Evolutionary conservation across 2,113 vertebrate genomes (phyloP).

Genomic region (Chitala chitala): DNA sequence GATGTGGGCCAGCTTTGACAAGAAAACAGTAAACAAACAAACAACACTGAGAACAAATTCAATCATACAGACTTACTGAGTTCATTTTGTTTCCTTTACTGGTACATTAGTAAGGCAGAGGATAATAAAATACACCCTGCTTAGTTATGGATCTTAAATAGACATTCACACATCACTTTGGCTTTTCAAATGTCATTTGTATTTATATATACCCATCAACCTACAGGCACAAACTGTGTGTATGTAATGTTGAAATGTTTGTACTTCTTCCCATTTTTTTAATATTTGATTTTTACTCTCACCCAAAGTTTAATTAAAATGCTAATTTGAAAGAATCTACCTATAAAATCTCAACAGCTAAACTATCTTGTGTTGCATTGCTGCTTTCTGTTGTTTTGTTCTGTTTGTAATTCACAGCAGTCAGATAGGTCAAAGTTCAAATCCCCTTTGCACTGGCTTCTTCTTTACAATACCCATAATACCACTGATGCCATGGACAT

Average conservation of each 20-base stretch:
- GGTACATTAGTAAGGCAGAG: not conserved
- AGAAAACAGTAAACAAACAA: too few species aligned
- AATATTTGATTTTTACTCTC: slow-evolving; percentile 1
- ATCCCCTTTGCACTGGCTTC: too few species aligned
- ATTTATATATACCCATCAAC: too few species aligned
- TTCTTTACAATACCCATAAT: too few species aligned
- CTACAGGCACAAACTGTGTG: too few species aligned
- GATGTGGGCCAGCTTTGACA: too few species aligned
- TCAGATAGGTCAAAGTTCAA: not conserved
- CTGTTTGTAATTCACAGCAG: not conserved
- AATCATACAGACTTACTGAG: too few species aligned
- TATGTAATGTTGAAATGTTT: not conserved
- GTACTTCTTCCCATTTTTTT: not conserved
- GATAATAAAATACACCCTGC: too few species aligned
- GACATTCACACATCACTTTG: not conserved
- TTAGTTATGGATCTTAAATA: too few species aligned
- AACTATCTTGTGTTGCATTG: not conserved
- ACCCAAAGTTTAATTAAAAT: slow-evolving; percentile 17
- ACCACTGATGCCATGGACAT: too few species aligned
- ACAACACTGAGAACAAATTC: too few species aligned
- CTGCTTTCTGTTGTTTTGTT: not conserved
- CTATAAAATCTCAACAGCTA: not conserved
- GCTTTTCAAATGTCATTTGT: not conserved
- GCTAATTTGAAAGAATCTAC: not conserved
- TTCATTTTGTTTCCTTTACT: too few species aligned